Base-by-base conservation (phyloP, 2,888 invertebrate species). In the Halictus ligatus region DNA sequence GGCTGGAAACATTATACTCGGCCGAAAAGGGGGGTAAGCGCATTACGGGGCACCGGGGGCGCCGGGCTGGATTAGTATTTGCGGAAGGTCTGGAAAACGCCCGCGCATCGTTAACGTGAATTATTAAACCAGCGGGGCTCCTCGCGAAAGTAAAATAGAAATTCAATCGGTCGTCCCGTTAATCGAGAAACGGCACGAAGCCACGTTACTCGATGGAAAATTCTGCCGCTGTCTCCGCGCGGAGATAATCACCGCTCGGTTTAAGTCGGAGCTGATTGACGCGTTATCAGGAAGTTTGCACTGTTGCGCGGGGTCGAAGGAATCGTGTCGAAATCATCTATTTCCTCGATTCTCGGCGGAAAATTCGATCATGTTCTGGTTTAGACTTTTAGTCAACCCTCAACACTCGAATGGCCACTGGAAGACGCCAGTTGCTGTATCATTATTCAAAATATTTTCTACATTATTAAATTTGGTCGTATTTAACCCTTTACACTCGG, bases 1-100 rank as follows among this genome's bases (percentile, higher is more conserved):
- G 60, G 40, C 10, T 48, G 67, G 58, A 25, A 73, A 75, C 78
- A 76, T 85, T 83, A 73, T 72, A 58, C 69, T 40, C 67, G 54
- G 21, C 21, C 1, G 10, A 54, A 54, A 40, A 35, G 35, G 40
- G 69, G 69, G 40, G 21, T 43, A 69, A 69, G 69, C 58, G 48
- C 48, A 73, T 73, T 73, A 73, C 29, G 67, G 67, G 67, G 67
- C 35, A 67, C 35, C 35, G 69, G 69, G 69, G 69, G 69, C 25
- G 40, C 13, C n/a, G 2, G 29, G 29, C 12, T 15, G 25, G 29
- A 48, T 48, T 29, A 29, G 73, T 48, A 73, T 73, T 73, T 73
- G 48, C 48, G 48, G 48, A 48, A 29, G 25, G 73, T 48, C 48
- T 40, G 35, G 69, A 43, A 78, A 69, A 69, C 29, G 73, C 29